These are phyloP conservation scores for Mesitornis unicolor DNA, from an alignment of 2,113 vertebrate species.

Conservation along the genomic window DNA sequence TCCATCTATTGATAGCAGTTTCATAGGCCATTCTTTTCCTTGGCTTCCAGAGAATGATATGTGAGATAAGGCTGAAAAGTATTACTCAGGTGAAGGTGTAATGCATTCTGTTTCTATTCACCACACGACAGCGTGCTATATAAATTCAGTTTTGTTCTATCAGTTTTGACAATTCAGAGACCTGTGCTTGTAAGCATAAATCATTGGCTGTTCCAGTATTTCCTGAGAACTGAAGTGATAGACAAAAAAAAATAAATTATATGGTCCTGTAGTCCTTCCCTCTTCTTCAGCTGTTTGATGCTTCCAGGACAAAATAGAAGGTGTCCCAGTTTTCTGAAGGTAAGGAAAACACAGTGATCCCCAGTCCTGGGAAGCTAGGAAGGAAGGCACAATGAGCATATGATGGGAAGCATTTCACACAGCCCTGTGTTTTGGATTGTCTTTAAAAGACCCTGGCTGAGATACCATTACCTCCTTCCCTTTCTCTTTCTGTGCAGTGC, in stretches of 20 bases:
- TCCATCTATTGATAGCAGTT: not conserved
- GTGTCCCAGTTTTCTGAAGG: not conserved
- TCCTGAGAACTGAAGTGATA: not conserved
- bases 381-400: not conserved
- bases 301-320: not conserved
- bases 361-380: not conserved
- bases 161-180: not conserved
- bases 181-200: not conserved
- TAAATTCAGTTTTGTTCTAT: not conserved
- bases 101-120: not conserved
- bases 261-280: not conserved
- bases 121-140: fast-evolving
- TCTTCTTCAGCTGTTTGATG: not conserved
- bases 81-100: not conserved
- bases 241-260: not conserved
- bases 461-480: not conserved
- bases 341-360: not conserved
- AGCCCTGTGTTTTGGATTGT: not conserved
- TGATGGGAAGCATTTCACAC: not conserved
- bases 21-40: not conserved
- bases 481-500: not conserved
- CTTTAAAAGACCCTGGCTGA: not conserved
- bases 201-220: not conserved
- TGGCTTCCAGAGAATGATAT: not conserved
- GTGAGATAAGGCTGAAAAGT: not conserved